Evolutionary conservation across 2,113 vertebrate genomes (phyloP).

Genomic region (Dinomys branickii): DNA sequence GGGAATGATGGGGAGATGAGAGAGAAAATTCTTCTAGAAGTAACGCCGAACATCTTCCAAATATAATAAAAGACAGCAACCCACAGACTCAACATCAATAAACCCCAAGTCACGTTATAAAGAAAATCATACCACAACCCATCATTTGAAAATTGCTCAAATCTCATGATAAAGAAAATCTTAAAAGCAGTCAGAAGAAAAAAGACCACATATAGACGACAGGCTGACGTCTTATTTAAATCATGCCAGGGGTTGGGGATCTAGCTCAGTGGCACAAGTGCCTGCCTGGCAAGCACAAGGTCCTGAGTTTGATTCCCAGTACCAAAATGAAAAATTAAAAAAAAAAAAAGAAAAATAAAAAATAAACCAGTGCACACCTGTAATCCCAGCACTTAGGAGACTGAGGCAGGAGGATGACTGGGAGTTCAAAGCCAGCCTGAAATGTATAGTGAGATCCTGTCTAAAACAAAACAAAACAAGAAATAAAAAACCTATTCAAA

Average conservation of each 20-base stretch:
- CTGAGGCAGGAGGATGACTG: not conserved
- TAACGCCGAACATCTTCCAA: not conserved
- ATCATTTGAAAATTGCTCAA: not conserved
- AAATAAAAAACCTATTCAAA: not conserved
- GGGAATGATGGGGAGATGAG: not conserved
- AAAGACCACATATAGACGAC: not conserved
- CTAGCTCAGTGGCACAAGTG: no score
- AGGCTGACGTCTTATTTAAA: not conserved
- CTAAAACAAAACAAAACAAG: not conserved
- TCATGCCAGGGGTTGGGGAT: not conserved
- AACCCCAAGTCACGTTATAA: not conserved
- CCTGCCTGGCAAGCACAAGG: no score
- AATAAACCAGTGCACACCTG: not conserved
- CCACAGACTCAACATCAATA: not conserved
- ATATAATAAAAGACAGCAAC: not conserved
- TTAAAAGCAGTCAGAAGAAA: not conserved
- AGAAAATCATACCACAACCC: not conserved
- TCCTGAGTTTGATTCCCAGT: no score
- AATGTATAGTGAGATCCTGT: not conserved
- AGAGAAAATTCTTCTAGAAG: conserved; percentile 41
- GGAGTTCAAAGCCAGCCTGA: not conserved
- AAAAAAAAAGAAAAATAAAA: no score
- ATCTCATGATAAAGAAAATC: not conserved
- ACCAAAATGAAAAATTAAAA: no score
- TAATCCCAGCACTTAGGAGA: not conserved